A percentile compares a stretch with the other conserved stretches of the same genome.
Conservation (phyloP, 2,888 invertebrate species). For the Platerodrilus igneus region DNA sequence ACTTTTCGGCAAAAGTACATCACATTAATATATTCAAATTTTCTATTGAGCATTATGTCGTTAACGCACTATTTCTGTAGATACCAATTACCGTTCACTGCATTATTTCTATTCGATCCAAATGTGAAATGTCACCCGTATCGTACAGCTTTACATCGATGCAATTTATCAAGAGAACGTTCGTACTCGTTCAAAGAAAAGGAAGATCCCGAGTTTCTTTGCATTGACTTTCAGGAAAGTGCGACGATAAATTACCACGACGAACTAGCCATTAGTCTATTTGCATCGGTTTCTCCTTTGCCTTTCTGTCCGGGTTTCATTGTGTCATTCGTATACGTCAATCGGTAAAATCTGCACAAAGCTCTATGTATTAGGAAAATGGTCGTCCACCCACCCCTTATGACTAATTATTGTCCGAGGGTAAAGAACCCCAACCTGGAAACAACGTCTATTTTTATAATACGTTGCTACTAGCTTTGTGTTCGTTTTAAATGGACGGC, state of each 20-base stretch:
- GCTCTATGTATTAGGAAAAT: conserved; percentile 34
- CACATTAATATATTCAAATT: too few relatives aligned
- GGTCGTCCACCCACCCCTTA: conserved; percentile 43
- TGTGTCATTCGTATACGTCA: conserved; percentile 25
- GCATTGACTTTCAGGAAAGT: conserved; percentile 45
- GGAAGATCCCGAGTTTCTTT: conserved; percentile 42
- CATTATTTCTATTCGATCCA: conserved; percentile 22
- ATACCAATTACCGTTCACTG: background rate
- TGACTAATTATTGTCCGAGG: conserved; percentile 48
- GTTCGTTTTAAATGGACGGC: conserved; percentile 1
- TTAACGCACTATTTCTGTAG: background rate
- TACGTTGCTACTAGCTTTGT: conserved; percentile 5
- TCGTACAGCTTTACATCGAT: conserved; percentile 36
- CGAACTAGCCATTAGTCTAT: conserved; percentile 47
- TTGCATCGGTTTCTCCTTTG: conserved; percentile 38
- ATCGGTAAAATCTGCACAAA: conserved; percentile 27
- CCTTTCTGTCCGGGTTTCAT: conserved; percentile 25
- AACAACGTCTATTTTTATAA: conserved; percentile 19
- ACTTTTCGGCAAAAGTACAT: too few relatives aligned
- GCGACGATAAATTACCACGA: conserved; percentile 45
- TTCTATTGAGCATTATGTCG: too few relatives aligned
- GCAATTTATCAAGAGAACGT: conserved; percentile 40
- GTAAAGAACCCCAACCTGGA: conserved; percentile 36
- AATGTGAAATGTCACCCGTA: conserved; percentile 25
- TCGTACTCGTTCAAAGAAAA: conserved; percentile 33